These are phyloP conservation scores for Diabrotica virgifera DNA, from an alignment of 1,140 invertebrate genomes.

Conservation along the genomic window DNA sequence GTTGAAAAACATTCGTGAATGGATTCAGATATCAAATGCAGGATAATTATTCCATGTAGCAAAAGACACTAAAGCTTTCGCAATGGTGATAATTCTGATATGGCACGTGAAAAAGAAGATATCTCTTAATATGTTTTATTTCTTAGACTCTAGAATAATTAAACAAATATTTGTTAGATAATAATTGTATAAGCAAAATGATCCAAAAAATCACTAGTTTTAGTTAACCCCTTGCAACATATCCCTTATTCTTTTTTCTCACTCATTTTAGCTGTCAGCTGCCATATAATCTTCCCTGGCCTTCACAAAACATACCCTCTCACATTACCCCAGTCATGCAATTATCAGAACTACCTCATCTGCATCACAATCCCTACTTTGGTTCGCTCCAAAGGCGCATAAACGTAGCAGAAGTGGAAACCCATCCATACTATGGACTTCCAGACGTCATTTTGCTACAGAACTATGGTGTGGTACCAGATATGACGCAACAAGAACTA, in stretches of 20 bases:
- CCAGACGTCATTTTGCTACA: constrained; percentile 39
- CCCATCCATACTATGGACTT: constrained; percentile 24
- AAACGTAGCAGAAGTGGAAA: constrained; percentile 17
- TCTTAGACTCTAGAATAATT: no score
- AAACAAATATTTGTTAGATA: not conserved
- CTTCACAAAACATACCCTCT: constrained; percentile 21
- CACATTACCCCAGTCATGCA: constrained; percentile 14
- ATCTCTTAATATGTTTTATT: no score
- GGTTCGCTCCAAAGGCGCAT: constrained; percentile 28
- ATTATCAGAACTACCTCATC: constrained; percentile 17
- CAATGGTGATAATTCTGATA: no score
- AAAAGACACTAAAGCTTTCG: no score
- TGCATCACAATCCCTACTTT: constrained; percentile 37
- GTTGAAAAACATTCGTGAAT: no score
- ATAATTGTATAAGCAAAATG: no score
- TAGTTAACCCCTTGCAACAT: not conserved
- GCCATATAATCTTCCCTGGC: constrained; percentile 20
- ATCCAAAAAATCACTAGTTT: not conserved
- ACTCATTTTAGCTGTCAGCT: constrained; percentile 22
- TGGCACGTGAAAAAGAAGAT: no score
- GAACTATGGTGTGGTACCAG: constrained; percentile 32
- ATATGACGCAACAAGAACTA: constrained; percentile 3
- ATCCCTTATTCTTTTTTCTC: constrained; percentile 11
- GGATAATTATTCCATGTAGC: no score
- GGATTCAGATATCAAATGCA: no score